Evolutionary conservation across 2,113 vertebrate genomes (phyloP).

Genomic region (Cranoglanis bouderius): DNA sequence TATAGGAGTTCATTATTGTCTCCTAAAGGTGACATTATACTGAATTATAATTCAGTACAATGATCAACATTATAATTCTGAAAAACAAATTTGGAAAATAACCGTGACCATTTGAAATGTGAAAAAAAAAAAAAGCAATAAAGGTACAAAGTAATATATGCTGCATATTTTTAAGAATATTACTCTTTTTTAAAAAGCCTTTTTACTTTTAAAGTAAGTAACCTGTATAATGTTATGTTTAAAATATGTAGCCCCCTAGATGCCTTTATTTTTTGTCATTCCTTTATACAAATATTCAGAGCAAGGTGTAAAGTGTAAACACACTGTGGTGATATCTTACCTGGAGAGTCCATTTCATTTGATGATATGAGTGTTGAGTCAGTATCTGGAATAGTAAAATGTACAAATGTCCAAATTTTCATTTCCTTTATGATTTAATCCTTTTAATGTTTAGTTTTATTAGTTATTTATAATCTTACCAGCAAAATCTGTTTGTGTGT

Average conservation of each 20-base stretch:
- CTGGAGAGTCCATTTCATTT: conserved; percentile 11
- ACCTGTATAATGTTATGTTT: background rate
- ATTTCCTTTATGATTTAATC: background rate
- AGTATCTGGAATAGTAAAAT: background rate
- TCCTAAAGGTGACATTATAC: background rate
- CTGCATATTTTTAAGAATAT: background rate
- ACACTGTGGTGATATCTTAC: background rate
- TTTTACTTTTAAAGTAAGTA: background rate
- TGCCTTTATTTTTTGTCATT: background rate
- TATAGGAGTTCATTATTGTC: background rate
- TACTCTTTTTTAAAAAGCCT: background rate
- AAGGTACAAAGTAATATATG: background rate
- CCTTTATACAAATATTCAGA: background rate
- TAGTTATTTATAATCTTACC: background rate
- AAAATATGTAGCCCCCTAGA: background rate
- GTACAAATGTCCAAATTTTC: background rate
- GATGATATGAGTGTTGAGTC: background rate
- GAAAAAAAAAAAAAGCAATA: background rate
- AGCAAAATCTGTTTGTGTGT: conserved; percentile 2
- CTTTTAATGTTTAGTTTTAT: background rate
- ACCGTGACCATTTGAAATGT: background rate
- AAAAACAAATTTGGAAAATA: background rate
- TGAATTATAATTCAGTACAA: background rate
- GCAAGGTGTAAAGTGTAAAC: too few species aligned
- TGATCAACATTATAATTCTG: background rate